Evolutionary conservation across 2,113 vertebrate species (phyloP).

Genomic region (Halichoeres trimaculatus): DNA sequence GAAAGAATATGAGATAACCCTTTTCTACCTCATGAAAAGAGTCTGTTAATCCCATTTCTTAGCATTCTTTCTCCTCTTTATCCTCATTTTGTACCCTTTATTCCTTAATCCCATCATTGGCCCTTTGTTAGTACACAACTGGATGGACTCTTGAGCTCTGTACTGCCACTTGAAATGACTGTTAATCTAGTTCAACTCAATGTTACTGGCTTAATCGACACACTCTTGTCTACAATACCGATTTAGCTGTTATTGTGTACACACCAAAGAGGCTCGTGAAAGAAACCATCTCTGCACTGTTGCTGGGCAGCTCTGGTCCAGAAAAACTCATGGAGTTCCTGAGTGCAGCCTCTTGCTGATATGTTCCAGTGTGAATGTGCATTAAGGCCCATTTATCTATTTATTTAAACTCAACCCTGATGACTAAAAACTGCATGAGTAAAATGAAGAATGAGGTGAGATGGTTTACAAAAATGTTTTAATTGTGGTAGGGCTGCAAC

Average conservation of each 20-base stretch:
- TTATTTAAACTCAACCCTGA: neutral
- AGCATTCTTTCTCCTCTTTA: constrained; percentile 20
- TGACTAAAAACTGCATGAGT: neutral
- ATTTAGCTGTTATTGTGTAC: constrained; percentile 12
- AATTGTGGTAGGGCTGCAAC: too few species aligned
- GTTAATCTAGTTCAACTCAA: neutral
- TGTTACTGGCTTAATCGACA: neutral
- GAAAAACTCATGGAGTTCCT: constrained; percentile 31
- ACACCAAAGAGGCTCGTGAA: constrained; percentile 2
- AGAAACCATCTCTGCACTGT: neutral
- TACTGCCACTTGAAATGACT: constrained; percentile 1
- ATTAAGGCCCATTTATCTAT: constrained; percentile 14
- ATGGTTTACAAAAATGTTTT: too few species aligned
- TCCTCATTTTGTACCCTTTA: constrained; percentile 6
- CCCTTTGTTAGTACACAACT: constrained; percentile 21
- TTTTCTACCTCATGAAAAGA: constrained; percentile 19
- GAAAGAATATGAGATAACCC: constrained; percentile 24
- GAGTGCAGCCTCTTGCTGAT: constrained; percentile 30
- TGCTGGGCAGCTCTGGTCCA: constrained; percentile 37
- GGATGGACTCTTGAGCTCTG: neutral
- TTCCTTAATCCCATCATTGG: constrained; percentile 37
- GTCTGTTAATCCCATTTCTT: constrained; percentile 36
- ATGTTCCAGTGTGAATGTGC: constrained; percentile 37
- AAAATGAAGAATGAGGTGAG: too few species aligned
- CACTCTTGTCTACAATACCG: neutral